Evolutionary conservation across 2,113 vertebrate genomes (phyloP).

Genomic region (Rhinopomastus cyanomelas): DNA sequence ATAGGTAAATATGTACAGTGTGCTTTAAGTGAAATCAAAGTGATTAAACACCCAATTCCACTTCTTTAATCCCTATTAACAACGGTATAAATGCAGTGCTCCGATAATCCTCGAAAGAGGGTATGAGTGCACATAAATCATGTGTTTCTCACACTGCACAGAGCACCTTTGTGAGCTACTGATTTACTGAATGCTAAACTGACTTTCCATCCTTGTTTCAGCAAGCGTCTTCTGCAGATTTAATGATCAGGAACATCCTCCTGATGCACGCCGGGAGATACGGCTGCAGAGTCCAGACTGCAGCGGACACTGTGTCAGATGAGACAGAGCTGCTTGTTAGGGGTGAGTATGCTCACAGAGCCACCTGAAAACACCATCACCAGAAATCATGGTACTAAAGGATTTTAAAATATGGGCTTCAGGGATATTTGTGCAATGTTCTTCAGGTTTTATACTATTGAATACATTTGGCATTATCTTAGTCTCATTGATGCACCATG

Average conservation of each 20-base stretch:
- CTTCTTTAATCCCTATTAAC: conserved; percentile 44
- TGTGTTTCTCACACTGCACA: conserved; percentile 33
- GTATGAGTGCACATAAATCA: conserved; percentile 31
- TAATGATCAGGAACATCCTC: conserved; percentile 98
- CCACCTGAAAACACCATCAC: conserved; percentile 39
- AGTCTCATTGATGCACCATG: conserved; percentile 34
- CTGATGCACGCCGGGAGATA: conserved; percentile 95
- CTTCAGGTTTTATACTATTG: conserved; percentile 9
- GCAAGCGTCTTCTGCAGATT: conserved; percentile 94
- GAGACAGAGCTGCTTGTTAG: conserved; percentile 94
- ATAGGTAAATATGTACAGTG: not conserved
- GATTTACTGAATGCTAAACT: conserved; percentile 69
- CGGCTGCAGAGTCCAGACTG: conserved; percentile 90
- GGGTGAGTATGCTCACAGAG: conserved; percentile 80
- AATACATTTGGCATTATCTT: conserved; percentile 20
- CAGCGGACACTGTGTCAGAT: conserved; percentile 86
- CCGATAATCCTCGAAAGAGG: conserved; percentile 44
- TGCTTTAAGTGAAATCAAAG: conserved; percentile 36
- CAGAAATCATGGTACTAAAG: conserved; percentile 27
- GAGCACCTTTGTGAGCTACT: conserved; percentile 30
- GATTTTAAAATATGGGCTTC: conserved; percentile 13
- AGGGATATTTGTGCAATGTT: not conserved
- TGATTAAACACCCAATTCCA: conserved; percentile 36
- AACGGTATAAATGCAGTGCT: conserved; percentile 17
- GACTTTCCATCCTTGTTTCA: conserved; percentile 75